Evolutionary conservation across 1,140 invertebrate genomes (phyloP).

Genomic region (Adelges cooleyi): DNA sequence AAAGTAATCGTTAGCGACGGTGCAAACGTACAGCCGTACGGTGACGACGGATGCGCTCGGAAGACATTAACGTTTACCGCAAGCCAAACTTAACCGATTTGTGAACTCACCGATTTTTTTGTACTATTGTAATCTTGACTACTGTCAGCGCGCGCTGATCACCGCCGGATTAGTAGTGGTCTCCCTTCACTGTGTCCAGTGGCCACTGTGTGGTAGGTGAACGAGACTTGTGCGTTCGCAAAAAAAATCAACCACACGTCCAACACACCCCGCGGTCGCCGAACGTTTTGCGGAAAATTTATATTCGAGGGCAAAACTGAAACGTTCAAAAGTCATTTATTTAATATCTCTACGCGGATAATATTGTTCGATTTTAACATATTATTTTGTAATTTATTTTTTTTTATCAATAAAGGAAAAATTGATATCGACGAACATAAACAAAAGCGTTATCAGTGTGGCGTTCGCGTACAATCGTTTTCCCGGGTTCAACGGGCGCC

Average conservation of each 20-base stretch:
- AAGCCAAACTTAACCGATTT: background rate
- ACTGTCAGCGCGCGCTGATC: background rate
- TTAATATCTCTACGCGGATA: no score
- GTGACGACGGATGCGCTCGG: background rate
- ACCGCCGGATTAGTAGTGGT: no score
- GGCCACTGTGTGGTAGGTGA: background rate
- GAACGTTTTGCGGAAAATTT: no score
- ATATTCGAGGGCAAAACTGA: no score
- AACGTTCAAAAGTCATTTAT: no score
- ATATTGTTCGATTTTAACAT: conserved; percentile 9
- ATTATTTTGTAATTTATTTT: conserved; percentile 14
- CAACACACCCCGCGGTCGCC: no score
- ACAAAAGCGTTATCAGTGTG: conserved; percentile 15
- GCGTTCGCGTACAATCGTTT: background rate
- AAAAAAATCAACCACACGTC: no score
- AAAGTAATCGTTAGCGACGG: background rate
- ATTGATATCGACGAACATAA: conserved; percentile 15
- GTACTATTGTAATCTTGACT: no score
- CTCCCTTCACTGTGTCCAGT: background rate
- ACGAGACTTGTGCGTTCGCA: no score
- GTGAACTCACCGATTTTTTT: no score
- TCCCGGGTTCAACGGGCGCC: no score
- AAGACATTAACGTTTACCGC: background rate
- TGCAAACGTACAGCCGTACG: background rate
- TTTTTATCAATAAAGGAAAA: conserved; percentile 8